A percentile compares a stretch with the other conserved stretches of the same genome.
These are phyloP conservation scores for Laupala kohalensis DNA, from an alignment of 1,140 invertebrate genomes.

Conservation along the genomic window DNA sequence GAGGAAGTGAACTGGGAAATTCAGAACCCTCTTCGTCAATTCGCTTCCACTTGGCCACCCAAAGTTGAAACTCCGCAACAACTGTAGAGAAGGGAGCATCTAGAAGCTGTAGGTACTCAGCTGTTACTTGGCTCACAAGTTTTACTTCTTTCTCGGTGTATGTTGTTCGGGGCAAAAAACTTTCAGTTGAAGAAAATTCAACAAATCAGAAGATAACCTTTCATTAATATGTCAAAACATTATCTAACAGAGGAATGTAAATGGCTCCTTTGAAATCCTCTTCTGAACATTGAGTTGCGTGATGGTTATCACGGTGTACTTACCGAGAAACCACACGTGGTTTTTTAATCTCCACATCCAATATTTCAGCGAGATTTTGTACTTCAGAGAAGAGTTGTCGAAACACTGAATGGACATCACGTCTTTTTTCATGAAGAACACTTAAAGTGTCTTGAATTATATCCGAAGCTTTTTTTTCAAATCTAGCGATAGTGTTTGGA, in stretches of 20 bases:
- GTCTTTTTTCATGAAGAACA: constrained; percentile 15
- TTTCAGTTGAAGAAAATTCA: constrained; percentile 13
- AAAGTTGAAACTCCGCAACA: constrained; percentile 14
- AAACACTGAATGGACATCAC: constrained; percentile 10
- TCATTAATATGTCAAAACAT: constrained; percentile 17
- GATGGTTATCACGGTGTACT: constrained; percentile 14
- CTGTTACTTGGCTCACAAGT: constrained; percentile 7
- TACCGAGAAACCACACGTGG: constrained; percentile 13
- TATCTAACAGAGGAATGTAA: constrained; percentile 18
- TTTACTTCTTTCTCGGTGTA: constrained; percentile 2
- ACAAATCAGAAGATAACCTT: constrained; percentile 14
- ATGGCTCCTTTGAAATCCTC: constrained; percentile 17
- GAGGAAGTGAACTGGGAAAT: background rate
- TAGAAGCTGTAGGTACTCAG: constrained; percentile 12
- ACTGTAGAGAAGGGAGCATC: constrained; percentile 12
- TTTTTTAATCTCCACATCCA: constrained; percentile 13
- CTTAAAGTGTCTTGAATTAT: constrained; percentile 13
- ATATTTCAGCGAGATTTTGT: constrained; percentile 8
- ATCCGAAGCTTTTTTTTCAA: constrained; percentile 17
- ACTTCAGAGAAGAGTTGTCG: constrained; percentile 10
- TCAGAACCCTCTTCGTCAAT: background rate
- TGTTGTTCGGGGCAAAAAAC: constrained; percentile 9
- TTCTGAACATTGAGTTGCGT: constrained; percentile 11
- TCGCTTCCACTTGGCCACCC: constrained; percentile 19
- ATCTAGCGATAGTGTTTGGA: constrained; percentile 18